Percentiles rank a stretch among this genome's conserved stretches.
These are phyloP conservation scores for Chaenocephalus aceratus DNA, from an alignment of 2,113 vertebrate genomes.

Conservation along the genomic window DNA sequence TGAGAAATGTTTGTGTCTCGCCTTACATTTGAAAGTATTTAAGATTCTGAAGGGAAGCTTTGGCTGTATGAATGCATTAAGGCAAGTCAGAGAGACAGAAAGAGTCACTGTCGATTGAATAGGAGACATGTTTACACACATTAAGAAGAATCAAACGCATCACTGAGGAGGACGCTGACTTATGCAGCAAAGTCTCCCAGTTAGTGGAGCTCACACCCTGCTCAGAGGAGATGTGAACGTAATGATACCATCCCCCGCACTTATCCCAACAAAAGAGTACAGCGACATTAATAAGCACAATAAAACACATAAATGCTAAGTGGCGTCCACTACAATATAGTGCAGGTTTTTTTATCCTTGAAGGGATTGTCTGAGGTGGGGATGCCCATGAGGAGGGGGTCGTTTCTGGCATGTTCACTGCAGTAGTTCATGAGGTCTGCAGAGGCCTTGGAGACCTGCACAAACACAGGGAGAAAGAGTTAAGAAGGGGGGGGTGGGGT, in stretches of 20 bases:
- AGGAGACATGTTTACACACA: slow-evolving; percentile 6
- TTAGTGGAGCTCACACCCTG: too few species aligned
- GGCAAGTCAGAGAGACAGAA: slow-evolving; percentile 42
- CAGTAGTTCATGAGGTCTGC: slow-evolving; percentile 98
- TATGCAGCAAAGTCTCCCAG: too few species aligned
- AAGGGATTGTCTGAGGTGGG: slow-evolving; percentile 97
- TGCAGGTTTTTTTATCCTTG: slow-evolving; percentile 98
- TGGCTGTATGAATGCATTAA: slow-evolving; percentile 57
- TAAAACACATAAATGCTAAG: slow-evolving; percentile 53
- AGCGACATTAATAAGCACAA: slow-evolving; percentile 71
- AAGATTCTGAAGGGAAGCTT: slow-evolving; percentile 31
- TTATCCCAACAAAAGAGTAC: slow-evolving; percentile 54
- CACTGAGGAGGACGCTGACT: neutral
- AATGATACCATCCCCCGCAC: neutral
- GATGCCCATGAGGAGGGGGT: slow-evolving; percentile 93
- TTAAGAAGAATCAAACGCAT: slow-evolving; percentile 12
- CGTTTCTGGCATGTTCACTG: slow-evolving; percentile 90
- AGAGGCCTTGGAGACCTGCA: slow-evolving; percentile 95
- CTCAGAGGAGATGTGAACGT: too few species aligned
- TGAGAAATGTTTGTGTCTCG: too few species aligned
- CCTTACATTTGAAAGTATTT: neutral
- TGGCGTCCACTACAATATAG: slow-evolving; percentile 89
- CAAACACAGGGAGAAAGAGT: neutral
- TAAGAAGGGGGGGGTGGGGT: too few species aligned
- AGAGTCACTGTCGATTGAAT: slow-evolving; percentile 46